Evolutionary conservation across 1,140 invertebrate genomes (phyloP), one percentile per base, ranked within the genome.

Genomic region (Apis florea): DNA sequence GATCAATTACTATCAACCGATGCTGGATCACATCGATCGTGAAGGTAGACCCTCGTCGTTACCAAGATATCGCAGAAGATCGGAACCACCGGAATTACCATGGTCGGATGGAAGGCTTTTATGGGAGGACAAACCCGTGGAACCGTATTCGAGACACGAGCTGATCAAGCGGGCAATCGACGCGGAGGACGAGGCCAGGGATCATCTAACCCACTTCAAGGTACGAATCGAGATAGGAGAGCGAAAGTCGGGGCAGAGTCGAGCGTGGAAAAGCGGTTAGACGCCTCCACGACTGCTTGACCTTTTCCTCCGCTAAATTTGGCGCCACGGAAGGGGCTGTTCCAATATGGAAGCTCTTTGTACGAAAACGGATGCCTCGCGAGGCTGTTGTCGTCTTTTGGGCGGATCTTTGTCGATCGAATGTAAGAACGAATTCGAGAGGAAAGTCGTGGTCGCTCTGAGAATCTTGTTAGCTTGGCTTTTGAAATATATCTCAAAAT

Each of bases 1-100:
- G 10, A 96, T 97, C 71, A 96, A 97, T 90, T 97, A 95, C 91
- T 97, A 97, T 91, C 96, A 97, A 89, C 96, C 96, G 17, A 97
- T 97, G 96, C 95, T 97, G 80, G 96, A 97, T 89, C 97, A 97
- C 87, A 95, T 97, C 76, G 95, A 96, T 86, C 90, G 89, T 17
- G 95, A 94, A 94, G 58, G 93, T 66, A 82, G 89, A 88, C 78
- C 92, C 3, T 66, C 51, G 51, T 79, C 85, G 53, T 9, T 26
- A 1, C 17, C 49, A 0, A 8, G n/a, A 8, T 40, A 58, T 19
- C 26, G 21, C 0, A 4, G 8, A 15, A 47, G 24, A 47, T 19
- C 61, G 13, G 93, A 94, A 82, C 90, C 94, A 31, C 96, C 96
- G 61, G 95, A 96, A 90, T 93, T 97, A 77, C 96, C 96, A 12